These are phyloP conservation scores for Aproaerema taeniolella DNA, from an alignment of 2,888 invertebrate species.

Conservation along the genomic window DNA sequence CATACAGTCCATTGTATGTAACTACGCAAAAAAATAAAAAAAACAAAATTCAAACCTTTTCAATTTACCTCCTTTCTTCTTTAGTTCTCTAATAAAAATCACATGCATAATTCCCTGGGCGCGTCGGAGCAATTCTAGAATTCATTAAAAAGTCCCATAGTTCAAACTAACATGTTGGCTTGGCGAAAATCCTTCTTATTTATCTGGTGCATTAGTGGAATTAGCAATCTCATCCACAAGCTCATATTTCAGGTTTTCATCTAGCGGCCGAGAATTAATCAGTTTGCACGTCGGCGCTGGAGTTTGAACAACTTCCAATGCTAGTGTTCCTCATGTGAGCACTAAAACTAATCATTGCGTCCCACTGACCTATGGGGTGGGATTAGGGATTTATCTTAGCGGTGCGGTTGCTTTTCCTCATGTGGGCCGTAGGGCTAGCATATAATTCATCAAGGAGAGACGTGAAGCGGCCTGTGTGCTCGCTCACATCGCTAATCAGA, in stretches of 20 bases:
- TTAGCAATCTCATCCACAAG: constrained; percentile 70
- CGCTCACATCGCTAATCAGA: constrained; percentile 26
- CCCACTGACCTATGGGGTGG: constrained; percentile 7
- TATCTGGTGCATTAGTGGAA: constrained; percentile 73
- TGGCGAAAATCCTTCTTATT: constrained; percentile 52
- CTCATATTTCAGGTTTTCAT: constrained; percentile 69
- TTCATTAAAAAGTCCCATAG: constrained; percentile 29
- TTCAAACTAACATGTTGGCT: constrained; percentile 37
- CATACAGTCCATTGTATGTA: too few relatives aligned
- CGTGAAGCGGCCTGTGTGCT: constrained; percentile 1
- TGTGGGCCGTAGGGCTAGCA: constrained; percentile 1
- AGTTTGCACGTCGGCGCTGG: constrained; percentile 41
- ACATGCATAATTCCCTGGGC: too few relatives aligned
- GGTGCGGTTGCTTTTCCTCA: background rate
- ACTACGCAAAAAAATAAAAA: too few relatives aligned
- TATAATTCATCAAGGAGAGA: constrained; percentile 8
- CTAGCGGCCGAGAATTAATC: constrained; percentile 64
- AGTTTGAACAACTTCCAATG: constrained; percentile 17
- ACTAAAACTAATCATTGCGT: constrained; percentile 11
- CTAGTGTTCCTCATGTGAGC: constrained; percentile 16
- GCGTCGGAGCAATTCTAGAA: too few relatives aligned
- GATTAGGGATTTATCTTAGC: constrained; percentile 1
- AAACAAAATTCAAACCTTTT: too few relatives aligned
- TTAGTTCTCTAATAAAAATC: too few relatives aligned
- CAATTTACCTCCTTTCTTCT: too few relatives aligned